These are phyloP conservation scores for Ips nitidus DNA, from an alignment of 1,140 invertebrate species.

Conservation along the genomic window DNA sequence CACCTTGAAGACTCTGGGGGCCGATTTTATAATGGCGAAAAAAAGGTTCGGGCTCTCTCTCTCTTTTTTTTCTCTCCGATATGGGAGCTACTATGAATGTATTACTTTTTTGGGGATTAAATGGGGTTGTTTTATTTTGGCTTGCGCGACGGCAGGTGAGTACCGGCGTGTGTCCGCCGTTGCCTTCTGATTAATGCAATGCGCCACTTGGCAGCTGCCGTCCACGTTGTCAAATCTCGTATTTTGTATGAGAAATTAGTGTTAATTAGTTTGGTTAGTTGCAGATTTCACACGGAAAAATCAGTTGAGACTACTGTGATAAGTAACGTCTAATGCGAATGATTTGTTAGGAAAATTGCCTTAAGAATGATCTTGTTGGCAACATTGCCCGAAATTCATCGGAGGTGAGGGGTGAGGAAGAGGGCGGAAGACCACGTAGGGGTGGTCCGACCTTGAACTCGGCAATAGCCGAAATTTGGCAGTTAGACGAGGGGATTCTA, in stretches of 20 bases:
- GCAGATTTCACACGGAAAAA: too few species aligned
- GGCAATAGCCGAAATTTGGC: slow-evolving; percentile 32
- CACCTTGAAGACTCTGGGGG: too few species aligned
- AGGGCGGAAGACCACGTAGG: slow-evolving; percentile 24
- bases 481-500: slow-evolving; percentile 35
- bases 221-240: too few species aligned
- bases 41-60: too few species aligned
- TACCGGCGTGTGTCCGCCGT: slow-evolving; percentile 35
- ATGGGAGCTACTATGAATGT: not conserved
- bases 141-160: slow-evolving; percentile 35
- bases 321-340: too few species aligned
- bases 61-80: not conserved
- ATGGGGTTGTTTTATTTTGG: slow-evolving; percentile 37
- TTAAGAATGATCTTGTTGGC: not conserved
- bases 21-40: too few species aligned
- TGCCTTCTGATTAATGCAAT: slow-evolving; percentile 29
- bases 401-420: not conserved
- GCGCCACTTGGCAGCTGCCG: slow-evolving; percentile 24
- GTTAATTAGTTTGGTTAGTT: too few species aligned
- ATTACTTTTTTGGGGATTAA: slow-evolving; percentile 32
- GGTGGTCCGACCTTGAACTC: slow-evolving; percentile 40
- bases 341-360: too few species aligned
- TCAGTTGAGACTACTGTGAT: too few species aligned
- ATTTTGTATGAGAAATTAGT: too few species aligned
- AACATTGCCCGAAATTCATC: slow-evolving; percentile 13